A percentile compares a stretch with the other conserved stretches of the same genome.
Evolutionary conservation across 2,888 invertebrate species (phyloP).

Genomic region (Volucella inflata): DNA sequence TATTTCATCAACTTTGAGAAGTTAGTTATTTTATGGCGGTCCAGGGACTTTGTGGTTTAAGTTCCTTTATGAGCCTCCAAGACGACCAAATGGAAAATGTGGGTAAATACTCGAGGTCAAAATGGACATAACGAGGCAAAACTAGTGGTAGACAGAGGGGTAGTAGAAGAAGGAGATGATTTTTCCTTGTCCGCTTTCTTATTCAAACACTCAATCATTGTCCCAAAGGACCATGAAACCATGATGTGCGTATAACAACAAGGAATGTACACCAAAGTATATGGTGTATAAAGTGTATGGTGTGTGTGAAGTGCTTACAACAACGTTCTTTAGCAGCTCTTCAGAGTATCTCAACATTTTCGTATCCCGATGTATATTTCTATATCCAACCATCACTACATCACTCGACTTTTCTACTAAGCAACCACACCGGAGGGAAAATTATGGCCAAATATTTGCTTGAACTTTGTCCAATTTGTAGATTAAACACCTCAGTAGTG

Average conservation of each 20-base stretch:
- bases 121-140: constrained; percentile 48
- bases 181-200: constrained; percentile 18
- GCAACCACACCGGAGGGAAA: constrained; percentile 44
- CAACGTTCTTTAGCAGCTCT: constrained; percentile 61
- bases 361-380: no score
- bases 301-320: constrained; percentile 55
- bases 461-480: constrained; percentile 75
- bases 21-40: constrained; percentile 43
- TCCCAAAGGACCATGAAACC: constrained; percentile 16
- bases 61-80: constrained; percentile 25
- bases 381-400: background rate
- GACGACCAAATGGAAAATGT: constrained; percentile 2
- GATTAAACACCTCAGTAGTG: constrained; percentile 72
- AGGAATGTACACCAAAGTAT: constrained; percentile 13
- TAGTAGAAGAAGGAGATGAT: constrained; percentile 8
- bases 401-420: constrained; percentile 19
- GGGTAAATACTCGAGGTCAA: constrained; percentile 43
- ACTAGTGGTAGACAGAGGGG: constrained; percentile 13
- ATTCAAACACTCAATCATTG: constrained; percentile 56
- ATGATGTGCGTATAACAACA: constrained; percentile 19
- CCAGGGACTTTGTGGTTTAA: constrained; percentile 33
- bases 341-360: background rate
- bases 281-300: background rate
- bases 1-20: constrained; percentile 67
- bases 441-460: constrained; percentile 73